Conservation (phyloP, 2,888 invertebrate species). For the Drosophila putrida region DNA sequence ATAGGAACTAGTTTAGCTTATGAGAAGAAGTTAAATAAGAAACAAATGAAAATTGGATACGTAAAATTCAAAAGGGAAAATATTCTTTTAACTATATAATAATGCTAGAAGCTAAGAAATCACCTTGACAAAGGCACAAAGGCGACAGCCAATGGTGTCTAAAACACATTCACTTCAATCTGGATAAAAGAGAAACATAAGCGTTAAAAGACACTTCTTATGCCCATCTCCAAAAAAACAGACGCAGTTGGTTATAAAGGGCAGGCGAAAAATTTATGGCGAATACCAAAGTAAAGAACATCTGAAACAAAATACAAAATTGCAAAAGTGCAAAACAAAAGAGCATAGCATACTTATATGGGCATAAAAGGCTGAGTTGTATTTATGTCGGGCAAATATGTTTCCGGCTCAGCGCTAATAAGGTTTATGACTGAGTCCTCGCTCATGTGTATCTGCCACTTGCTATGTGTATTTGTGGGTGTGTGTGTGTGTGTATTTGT, state of each 20-base stretch:
- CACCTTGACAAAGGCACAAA: constrained; percentile 9
- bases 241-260: constrained; percentile 30
- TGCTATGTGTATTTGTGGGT: constrained; percentile 16
- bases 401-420: constrained; percentile 78
- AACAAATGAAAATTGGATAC: neutral
- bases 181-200: constrained; percentile 5
- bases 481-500: constrained; percentile 15
- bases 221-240: constrained; percentile 18
- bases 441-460: constrained; percentile 28
- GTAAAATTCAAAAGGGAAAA: neutral
- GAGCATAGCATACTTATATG: constrained; percentile 34
- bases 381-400: constrained; percentile 80
- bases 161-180: constrained; percentile 15
- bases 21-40: neutral
- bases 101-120: neutral
- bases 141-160: constrained; percentile 2
- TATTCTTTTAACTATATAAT: too few species aligned
- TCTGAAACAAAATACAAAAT: constrained; percentile 66
- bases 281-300: constrained; percentile 58
- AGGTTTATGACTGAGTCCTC: constrained; percentile 71
- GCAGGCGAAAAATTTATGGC: constrained; percentile 42
- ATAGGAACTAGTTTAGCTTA: too few species aligned
- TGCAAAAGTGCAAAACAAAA: constrained; percentile 74
- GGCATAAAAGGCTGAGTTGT: constrained; percentile 68
- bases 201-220: constrained; percentile 21